Percentiles rank a stretch among this genome's conserved stretches.
Conservation (phyloP, 2,113 vertebrate species). For the Grus americana region DNA sequence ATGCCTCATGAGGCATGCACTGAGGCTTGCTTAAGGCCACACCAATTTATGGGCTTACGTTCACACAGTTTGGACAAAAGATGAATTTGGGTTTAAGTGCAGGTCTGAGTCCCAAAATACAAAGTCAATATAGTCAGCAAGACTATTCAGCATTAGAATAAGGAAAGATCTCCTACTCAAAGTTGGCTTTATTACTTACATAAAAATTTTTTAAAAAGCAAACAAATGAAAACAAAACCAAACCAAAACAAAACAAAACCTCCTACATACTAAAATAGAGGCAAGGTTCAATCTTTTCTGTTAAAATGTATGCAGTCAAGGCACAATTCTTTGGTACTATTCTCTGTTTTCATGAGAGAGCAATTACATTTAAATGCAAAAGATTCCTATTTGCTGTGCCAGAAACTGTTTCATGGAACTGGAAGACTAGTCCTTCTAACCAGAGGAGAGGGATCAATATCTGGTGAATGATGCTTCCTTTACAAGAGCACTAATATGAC, state of each 20-base stretch:
- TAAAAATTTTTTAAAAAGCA: background rate
- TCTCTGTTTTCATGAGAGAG: background rate
- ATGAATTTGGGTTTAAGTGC: background rate
- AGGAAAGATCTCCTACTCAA: background rate
- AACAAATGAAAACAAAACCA: background rate
- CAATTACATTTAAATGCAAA: background rate
- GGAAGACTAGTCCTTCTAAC: background rate
- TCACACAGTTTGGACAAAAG: background rate
- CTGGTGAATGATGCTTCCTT: constrained; percentile 18
- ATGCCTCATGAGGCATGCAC: background rate
- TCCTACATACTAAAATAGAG: background rate
- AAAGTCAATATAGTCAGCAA: background rate
- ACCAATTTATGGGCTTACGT: background rate
- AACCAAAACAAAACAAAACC: background rate
- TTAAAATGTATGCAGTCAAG: background rate
- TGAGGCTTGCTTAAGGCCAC: background rate
- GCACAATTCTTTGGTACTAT: background rate
- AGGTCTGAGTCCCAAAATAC: background rate
- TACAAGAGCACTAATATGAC: background rate
- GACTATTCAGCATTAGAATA: background rate
- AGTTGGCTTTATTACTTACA: background rate
- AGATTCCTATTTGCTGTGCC: background rate
- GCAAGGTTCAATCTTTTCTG: background rate
- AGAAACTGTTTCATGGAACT: background rate
- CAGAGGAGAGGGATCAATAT: constrained; percentile 1